Evolutionary conservation across 1,140 invertebrate genomes (phyloP), one percentile per base, ranked within the genome.

Genomic region (Oscheius sp.): DNA sequence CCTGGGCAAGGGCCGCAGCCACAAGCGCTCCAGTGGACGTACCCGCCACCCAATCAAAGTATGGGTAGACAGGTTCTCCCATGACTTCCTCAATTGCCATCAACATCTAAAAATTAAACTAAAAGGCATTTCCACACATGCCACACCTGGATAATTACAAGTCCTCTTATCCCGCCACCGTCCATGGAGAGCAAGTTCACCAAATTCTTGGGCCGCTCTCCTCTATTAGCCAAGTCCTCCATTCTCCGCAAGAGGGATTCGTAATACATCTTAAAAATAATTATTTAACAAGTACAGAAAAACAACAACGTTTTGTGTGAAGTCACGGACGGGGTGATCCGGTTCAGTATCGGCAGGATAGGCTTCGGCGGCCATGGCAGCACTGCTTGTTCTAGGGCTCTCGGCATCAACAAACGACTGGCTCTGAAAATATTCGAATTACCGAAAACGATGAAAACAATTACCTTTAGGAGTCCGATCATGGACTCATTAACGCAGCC

Each of bases 21-120:
- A 99, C 85, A 49, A 99, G 94, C 0, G 93, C 95, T 1, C 95
- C 95, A 1, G 95, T 98, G 69, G 93, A 96, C 1, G 96, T 99
- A 2, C 96, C 96, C 3, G 92, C 91, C 26, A 98, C 89, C 94
- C 95, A 98, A 85, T 99, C 95, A 85, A 99, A 99, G 52, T 83
- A 83, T 23, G 69, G 61, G 20, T 77, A 83, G 28, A 83, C 68
- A 3, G 79, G 77, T 46, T 83, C 82, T 35, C 78, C 77, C 42
- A 83, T 62, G 23, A 77, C 35, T 52, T 75, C 61, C 49, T 83
- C 82, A 10, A 84, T 72, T 29, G 77, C 77, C 13, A 84, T 66
- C 62, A 83, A 26, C n/a, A 78, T 82, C 75, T 80, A 45, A 55
- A 79, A 1, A 1, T 13, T 1, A 18, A 31, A 20, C 18, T 3